Evolutionary conservation across 2,888 invertebrate genomes (phyloP).

Genomic region (Lasioglossum oenotherae): DNA sequence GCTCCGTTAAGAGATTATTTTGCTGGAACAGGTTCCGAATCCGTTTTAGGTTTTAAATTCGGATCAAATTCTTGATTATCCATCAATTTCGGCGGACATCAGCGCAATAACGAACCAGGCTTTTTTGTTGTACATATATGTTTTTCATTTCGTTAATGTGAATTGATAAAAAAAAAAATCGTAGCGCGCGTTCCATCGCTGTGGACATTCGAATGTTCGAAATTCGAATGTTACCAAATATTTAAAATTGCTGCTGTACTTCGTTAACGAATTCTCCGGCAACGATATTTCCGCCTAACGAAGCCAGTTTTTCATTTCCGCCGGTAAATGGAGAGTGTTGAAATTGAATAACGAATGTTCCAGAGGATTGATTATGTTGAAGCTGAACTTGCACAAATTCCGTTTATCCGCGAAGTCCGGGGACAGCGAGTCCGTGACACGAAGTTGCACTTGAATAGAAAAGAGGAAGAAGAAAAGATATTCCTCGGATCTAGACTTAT

Average conservation of each 20-base stretch:
- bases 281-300: background rate
- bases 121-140: background rate
- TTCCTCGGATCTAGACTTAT: constrained; percentile 1
- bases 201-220: background rate
- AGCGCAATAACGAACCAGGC: background rate
- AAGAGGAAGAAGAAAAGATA: background rate
- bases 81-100: background rate
- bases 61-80: background rate
- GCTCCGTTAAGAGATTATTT: background rate
- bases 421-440: background rate
- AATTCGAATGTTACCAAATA: background rate
- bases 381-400: background rate
- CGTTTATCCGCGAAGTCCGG: background rate
- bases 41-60: no score
- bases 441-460: background rate
- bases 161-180: background rate
- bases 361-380: background rate
- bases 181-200: background rate
- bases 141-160: background rate
- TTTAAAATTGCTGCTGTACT: background rate
- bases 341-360: background rate
- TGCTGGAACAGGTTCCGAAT: no score
- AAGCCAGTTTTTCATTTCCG: background rate
- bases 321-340: background rate
- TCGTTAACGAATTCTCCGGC: background rate